Base-by-base conservation (phyloP, 2,797 vertebrate species). In the Dicrostonyx torquatus region DNA sequence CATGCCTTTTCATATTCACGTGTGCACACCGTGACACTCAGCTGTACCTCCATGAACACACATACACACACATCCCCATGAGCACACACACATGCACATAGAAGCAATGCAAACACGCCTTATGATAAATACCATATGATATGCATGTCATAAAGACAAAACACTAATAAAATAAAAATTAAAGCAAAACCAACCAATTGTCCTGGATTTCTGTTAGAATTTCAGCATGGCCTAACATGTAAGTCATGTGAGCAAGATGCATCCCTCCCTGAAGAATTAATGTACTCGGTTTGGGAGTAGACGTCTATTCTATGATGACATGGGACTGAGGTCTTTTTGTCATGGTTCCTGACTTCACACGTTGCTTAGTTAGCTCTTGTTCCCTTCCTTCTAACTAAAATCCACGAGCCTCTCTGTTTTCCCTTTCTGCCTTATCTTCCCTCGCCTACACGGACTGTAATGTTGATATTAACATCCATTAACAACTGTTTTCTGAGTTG, bases 231-330 rank as follows among this genome's bases (percentile, higher is more conserved):
- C 18, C 5, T 91, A 6, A 12, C 29, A 31, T 45, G 45, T 45
- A 83, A 62, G 62, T n/a, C 31, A 43, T 70, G n/a, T 43, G 50
- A 50, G 48, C 14, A 76, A 55, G 58, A 26, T 26, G 1, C 10
- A 55, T 29, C 26, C 8, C 13, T 72, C 24, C 20, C n/a, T 86
- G 26, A 43, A 84, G n/a, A 72, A 76, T 22, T 37, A 34, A 11
- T 3, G 13, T 9, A 55, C 11, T 4, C 2, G 5, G 0, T 5
- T 31, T 29, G 72, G 6, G 11, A 5, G 13, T 4, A 34, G 7
- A 88, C 48, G 26, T 48, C 14, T n/a, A 7, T 55, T 29, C 20
- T 4, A 26, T 45, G 8, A 37, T 11, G 11, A 22, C 5, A 1
- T 53, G 22, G 20, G 14, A 45, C 60, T 78, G 26, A 6, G 12